These are phyloP conservation scores for Carposina sasakii DNA, from an alignment of 1,140 invertebrate species.

Conservation along the genomic window DNA sequence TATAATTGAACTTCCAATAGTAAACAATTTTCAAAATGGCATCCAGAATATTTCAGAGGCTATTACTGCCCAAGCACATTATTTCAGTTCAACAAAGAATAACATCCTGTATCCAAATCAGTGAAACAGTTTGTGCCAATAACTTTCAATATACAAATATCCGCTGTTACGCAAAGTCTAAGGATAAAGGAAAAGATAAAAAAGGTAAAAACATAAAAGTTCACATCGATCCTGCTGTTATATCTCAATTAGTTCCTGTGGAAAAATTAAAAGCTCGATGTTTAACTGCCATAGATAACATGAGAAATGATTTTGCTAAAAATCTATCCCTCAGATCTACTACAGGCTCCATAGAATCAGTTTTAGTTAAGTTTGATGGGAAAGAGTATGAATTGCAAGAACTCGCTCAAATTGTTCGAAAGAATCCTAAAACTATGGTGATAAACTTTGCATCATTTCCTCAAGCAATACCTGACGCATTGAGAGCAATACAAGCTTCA, in stretches of 20 bases:
- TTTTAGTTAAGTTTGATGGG: slow-evolving; percentile 84
- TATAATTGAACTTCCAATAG: too few species aligned
- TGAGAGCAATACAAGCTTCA: slow-evolving; percentile 83
- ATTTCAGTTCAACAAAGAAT: slow-evolving; percentile 29
- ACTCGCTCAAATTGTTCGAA: slow-evolving; percentile 89
- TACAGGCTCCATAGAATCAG: slow-evolving; percentile 83
- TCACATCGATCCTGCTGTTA: slow-evolving; percentile 78
- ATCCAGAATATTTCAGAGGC: slow-evolving; percentile 36
- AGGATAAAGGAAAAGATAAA: slow-evolving; percentile 78
- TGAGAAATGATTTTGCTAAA: slow-evolving; percentile 87
- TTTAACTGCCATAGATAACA: slow-evolving; percentile 76
- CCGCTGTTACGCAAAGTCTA: slow-evolving; percentile 66
- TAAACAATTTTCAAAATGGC: neutral
- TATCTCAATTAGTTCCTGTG: slow-evolving; percentile 81
- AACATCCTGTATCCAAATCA: slow-evolving; percentile 25
- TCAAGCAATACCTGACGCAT: slow-evolving; percentile 84
- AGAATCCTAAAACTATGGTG: slow-evolving; percentile 89
- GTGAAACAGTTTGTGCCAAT: slow-evolving; percentile 26
- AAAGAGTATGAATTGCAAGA: slow-evolving; percentile 90
- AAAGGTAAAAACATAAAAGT: slow-evolving; percentile 77
- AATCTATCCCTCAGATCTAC: slow-evolving; percentile 83
- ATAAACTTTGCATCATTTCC: slow-evolving; percentile 89
- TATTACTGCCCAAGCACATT: slow-evolving; percentile 32
- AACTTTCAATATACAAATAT: slow-evolving; percentile 27
- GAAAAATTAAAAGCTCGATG: slow-evolving; percentile 79